Evolutionary conservation across 2,113 vertebrate genomes (phyloP).

Genomic region (Morphnarchus princeps): DNA sequence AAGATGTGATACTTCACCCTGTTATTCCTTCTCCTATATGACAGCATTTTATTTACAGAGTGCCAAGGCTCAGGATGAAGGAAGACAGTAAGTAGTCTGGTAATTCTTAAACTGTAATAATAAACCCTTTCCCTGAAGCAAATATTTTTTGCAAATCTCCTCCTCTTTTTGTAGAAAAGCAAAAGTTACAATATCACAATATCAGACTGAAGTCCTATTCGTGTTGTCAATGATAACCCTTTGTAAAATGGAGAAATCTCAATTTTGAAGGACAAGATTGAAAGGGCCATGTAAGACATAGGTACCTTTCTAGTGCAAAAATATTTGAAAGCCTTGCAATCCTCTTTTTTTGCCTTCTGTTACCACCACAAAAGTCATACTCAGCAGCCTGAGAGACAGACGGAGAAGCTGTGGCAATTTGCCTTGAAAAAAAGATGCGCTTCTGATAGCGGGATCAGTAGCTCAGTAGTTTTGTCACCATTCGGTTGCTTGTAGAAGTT

Average conservation of each 20-base stretch:
- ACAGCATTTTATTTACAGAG: background rate
- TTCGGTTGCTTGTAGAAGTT: background rate
- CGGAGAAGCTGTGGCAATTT: background rate
- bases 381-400: background rate
- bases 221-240: background rate
- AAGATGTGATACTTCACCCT: background rate
- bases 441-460: background rate
- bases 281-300: fast-evolving
- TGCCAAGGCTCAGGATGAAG: background rate
- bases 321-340: background rate
- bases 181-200: background rate
- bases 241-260: background rate
- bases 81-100: fast-evolving
- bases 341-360: background rate
- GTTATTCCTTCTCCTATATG: background rate
- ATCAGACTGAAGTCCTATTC: background rate
- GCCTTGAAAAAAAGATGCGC: conserved; percentile 2
- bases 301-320: background rate
- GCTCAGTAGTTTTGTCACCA: background rate
- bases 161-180: background rate
- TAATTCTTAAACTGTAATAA: background rate
- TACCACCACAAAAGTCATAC: background rate
- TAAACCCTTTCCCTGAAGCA: background rate
- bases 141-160: background rate
- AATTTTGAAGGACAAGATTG: background rate